Evolutionary conservation across 2,888 invertebrate species (phyloP).

Genomic region (Chrysolina haemoptera): DNA sequence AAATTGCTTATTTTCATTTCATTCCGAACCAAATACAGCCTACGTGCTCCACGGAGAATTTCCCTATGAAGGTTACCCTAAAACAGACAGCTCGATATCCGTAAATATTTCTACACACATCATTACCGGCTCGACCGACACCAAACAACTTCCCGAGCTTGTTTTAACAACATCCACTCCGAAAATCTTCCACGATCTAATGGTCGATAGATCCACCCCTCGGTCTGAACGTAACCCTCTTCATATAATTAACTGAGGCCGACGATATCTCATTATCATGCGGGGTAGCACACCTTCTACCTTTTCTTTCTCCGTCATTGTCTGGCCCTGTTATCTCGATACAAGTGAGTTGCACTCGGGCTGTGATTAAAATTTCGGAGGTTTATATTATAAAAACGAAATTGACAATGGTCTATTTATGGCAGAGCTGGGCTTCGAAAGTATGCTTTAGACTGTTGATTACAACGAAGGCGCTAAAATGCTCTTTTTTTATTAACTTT

Average conservation of each 20-base stretch:
- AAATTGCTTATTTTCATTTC: too few species aligned
- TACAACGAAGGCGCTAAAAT: too few species aligned
- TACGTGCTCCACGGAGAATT: too few species aligned
- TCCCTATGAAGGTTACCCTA: background rate
- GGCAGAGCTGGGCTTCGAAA: background rate
- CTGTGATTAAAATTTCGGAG: slow-evolving; percentile 8
- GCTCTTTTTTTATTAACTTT: background rate
- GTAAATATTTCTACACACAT: slow-evolving; percentile 13
- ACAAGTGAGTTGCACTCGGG: slow-evolving; percentile 47
- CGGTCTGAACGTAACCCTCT: slow-evolving; percentile 59
- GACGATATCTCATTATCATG: slow-evolving; percentile 66
- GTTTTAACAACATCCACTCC: slow-evolving; percentile 34
- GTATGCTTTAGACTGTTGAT: too few species aligned
- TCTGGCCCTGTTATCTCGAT: slow-evolving; percentile 55
- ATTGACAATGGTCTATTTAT: slow-evolving; percentile 2
- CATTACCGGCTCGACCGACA: slow-evolving; percentile 9
- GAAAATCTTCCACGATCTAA: slow-evolving; percentile 41
- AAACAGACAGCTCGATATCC: background rate
- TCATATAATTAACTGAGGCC: slow-evolving; percentile 65
- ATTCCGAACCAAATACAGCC: too few species aligned
- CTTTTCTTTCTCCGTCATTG: slow-evolving; percentile 55
- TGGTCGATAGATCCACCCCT: slow-evolving; percentile 51
- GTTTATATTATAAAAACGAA: slow-evolving; percentile 1
- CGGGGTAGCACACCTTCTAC: slow-evolving; percentile 61
- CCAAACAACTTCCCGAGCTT: slow-evolving; percentile 33